These are phyloP conservation scores for Aurelia aurita DNA, from an alignment of 30 jellyfish, hydroid and myxozoan species.

Conservation along the genomic window DNA sequence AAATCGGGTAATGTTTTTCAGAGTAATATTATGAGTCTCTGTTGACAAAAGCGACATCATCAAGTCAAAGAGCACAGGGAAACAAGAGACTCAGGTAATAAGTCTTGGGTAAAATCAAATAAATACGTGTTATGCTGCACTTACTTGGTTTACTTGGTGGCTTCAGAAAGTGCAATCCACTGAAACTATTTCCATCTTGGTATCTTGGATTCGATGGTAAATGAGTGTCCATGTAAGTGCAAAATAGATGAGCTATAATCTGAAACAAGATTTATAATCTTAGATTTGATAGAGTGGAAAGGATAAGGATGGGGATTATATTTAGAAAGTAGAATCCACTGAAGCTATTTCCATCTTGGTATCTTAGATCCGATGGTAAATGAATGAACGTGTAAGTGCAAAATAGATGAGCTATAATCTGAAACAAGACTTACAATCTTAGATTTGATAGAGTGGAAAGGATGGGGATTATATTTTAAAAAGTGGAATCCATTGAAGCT, in stretches of 20 bases:
- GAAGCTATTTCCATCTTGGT: conserved; percentile 77
- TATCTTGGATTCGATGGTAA: conserved; percentile 89
- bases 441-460: too few species aligned
- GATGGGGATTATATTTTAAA: conserved; percentile 34
- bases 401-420: conserved; percentile 74
- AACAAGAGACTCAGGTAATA: too few species aligned
- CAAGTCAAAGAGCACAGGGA: too few species aligned
- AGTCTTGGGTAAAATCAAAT: too few species aligned
- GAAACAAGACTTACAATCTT: too few species aligned
- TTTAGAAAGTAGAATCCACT: too few species aligned
- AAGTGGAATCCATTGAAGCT: conserved; percentile 74
- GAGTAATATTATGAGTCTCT: too few species aligned
- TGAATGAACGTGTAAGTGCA: conserved; percentile 87
- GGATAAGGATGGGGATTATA: too few species aligned
- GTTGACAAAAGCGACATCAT: too few species aligned
- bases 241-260: conserved; percentile 79
- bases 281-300: too few species aligned
- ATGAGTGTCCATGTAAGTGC: conserved; percentile 92
- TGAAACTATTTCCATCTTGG: conserved; percentile 78
- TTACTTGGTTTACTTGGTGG: conserved; percentile 88
- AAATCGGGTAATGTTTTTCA: too few species aligned
- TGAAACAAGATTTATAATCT: neutral
- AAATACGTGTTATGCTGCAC: conserved; percentile 1
- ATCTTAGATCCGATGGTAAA: conserved; percentile 81
- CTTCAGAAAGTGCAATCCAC: conserved; percentile 79